Conservation (phyloP, 2,113 vertebrate genomes). For the Antechinus stuartii region DNA sequence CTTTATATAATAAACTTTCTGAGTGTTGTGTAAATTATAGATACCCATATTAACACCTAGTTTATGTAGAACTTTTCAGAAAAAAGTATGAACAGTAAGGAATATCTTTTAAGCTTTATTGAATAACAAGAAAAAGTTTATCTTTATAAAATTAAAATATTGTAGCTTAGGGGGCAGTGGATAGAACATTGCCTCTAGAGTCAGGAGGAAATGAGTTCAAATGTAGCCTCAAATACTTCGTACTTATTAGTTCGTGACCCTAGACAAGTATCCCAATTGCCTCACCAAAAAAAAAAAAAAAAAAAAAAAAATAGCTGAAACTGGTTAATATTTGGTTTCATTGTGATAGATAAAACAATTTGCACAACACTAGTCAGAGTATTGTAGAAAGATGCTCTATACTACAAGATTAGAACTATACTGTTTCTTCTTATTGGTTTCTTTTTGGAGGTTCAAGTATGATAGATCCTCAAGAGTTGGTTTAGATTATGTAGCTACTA, state of each 20-base stretch:
- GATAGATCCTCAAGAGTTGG: background rate
- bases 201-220: too few relatives aligned
- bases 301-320: constrained; percentile 25
- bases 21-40: constrained; percentile 8
- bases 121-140: constrained; percentile 3
- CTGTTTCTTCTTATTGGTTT: background rate
- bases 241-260: too few relatives aligned
- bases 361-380: background rate
- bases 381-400: background rate
- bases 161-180: background rate
- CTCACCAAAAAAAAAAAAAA: too few relatives aligned
- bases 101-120: constrained; percentile 26
- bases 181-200: too few relatives aligned
- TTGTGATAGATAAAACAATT: constrained; percentile 28
- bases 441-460: background rate
- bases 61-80: constrained; percentile 23
- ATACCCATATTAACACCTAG: constrained; percentile 16
- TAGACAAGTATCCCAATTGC: too few relatives aligned
- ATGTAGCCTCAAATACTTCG: too few relatives aligned
- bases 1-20: background rate
- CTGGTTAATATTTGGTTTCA: background rate
- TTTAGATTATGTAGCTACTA: background rate
- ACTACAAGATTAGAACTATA: background rate
- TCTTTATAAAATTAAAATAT: background rate
- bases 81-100: background rate